Base-by-base conservation (phyloP, 2,888 invertebrate species). In the Elegia similella region DNA sequence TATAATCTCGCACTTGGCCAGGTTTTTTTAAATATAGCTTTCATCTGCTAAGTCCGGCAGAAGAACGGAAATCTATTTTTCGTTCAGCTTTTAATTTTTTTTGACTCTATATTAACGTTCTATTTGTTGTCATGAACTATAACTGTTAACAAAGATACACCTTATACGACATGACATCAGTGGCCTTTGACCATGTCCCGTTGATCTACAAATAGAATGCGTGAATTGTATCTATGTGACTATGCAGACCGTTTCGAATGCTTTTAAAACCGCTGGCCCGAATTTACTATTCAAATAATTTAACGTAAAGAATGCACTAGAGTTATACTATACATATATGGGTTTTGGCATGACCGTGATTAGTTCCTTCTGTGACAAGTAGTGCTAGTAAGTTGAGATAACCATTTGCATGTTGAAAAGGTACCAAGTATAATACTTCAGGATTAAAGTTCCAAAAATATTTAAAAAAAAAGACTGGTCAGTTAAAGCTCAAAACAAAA, bases 251-350 rank as follows among this genome's bases (percentile, higher is more conserved):
- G 29, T 44, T 30, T 30, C 32, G 10, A 54, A 54, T 54, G 32
- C 29, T 44, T 6, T 32, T 13, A 17, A 29, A 5, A 42, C 7
- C 23, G 15, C 16, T 12, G 15, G 54, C 30, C 54, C 32, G 15
- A 52, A 54, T 54, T 54, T 54, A 15, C 54, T 54, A 54, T 54
- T 54, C 54, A 54, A 54, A 54, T 53, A 53, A 52, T 7, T 23
- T 6, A 47, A 43, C 6, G 23, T 15, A 43, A 6, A 13, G 16
- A 16, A 16, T 44, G 2, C 23, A 3, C 23, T 23, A 5, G 23
- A 3, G 2, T 2, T 5, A 3, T 23, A 23, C 23, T n/a, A n/a
- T n/a, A n/a, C n/a, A n/a, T n/a, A 5, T 23, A 23, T 23, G 2
- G 23, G 23, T 50, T 50, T 47, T 16, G 15, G 16, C 7, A 15